Evolutionary conservation across 2,888 invertebrate species (phyloP), one percentile per base, ranked within the genome.

Genomic region (Patella ulyssiponensis): DNA sequence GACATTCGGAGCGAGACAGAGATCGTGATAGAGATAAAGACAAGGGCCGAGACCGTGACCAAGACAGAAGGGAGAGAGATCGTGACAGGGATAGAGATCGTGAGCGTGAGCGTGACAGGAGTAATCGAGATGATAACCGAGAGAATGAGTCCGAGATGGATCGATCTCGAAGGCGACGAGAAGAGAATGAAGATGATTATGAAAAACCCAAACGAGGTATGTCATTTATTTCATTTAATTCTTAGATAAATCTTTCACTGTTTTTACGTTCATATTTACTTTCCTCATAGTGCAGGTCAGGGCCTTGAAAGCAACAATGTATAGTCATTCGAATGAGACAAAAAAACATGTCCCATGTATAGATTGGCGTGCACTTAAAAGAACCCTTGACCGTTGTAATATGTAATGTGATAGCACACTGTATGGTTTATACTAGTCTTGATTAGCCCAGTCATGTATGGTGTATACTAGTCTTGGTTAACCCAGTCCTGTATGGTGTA

Each of bases 51-150:
- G 71, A 74, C 1, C 56, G 69, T 58, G 78, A 76, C 73, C 74
- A 80, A 69, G 77, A 78, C 27, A 64, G 72, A 51, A 69, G 75
- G 17, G 54, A 75, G 71, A 69, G 56, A 74, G 79, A 72, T 69
- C 76, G 73, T 17, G 79, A 44, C 33, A 52, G 76, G 27, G 73
- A 71, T 33, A 77, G 81, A 58, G 80, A 83, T n/a, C 58, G 83
- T 69, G 84, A 85, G 15, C 77, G 82, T 70, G 82, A 80, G 15
- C 78, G 77, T 70, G 78, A 81, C 74, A 78, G 72, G 77, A 72
- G 79, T 74, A 70, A 75, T 79, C 69, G 79, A 77, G 85, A 93
- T 94, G 72, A 94, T 94, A 87, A 94, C 20, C 75, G 80, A 69
- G 80, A 81, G 52, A 78, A 82, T 52, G 84, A 85, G 2, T 85